phyloP scores from a whole-genome alignment of 2,113 vertebrate species.

The Pachypanchax playfairii region DNA sequence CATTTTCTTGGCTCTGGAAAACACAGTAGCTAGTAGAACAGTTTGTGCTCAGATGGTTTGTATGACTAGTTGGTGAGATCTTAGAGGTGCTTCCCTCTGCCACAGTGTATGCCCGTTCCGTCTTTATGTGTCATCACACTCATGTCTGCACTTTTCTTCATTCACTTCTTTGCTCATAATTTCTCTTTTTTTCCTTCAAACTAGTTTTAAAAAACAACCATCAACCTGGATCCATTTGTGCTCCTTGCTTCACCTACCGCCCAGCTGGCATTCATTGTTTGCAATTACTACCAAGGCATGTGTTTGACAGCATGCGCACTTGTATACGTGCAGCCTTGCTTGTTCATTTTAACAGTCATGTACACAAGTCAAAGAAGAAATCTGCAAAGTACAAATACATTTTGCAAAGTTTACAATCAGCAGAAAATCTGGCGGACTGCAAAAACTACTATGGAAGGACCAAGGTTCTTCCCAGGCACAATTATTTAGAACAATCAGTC shows the following conservation, averaged over 20 bases:
- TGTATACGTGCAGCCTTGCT: constrained; percentile 50
- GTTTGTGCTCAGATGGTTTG: constrained; percentile 58
- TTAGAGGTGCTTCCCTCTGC: constrained; percentile 45
- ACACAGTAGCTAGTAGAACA: constrained; percentile 70
- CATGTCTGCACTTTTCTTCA: constrained; percentile 17
- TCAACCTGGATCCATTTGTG: constrained; percentile 60
- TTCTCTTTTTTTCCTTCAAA: constrained; percentile 26
- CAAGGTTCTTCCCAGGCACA: constrained; percentile 54
- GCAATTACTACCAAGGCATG: constrained; percentile 70
- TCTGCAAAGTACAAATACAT: constrained; percentile 25
- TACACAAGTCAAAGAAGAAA: constrained; percentile 23
- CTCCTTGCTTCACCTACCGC: constrained; percentile 65
- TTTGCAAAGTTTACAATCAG: constrained; percentile 44
- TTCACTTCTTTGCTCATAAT: constrained; percentile 20
- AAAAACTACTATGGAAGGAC: constrained; percentile 49
- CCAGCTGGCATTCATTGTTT: constrained; percentile 77
- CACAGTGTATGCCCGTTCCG: constrained; percentile 34
- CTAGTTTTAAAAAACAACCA: constrained; percentile 70
- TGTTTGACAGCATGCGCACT: constrained; percentile 53
- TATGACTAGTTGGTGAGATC: constrained; percentile 59
- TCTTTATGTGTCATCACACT: constrained; percentile 34
- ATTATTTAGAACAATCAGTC: constrained; percentile 78
- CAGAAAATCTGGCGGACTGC: constrained; percentile 55
- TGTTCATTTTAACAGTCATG: constrained; percentile 23
- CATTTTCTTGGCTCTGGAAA: constrained; percentile 71